phyloP scores from a whole-genome alignment of 2,888 invertebrate species.

The Drosophila fungiperda region DNA sequence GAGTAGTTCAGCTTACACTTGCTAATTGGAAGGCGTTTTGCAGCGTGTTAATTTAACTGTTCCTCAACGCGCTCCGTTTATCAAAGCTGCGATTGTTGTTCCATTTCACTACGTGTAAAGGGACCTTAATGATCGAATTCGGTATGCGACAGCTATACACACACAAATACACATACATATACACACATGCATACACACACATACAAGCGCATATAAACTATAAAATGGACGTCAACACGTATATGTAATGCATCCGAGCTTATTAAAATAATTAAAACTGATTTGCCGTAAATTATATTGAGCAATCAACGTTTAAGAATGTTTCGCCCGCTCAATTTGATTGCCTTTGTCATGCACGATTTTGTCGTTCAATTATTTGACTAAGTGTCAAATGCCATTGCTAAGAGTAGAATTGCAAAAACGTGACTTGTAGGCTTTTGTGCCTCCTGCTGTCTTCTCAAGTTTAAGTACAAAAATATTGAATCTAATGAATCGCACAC shows the following conservation, averaged over 20 bases:
- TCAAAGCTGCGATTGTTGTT: conserved; percentile 49
- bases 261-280: conserved; percentile 75
- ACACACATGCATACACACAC: background rate
- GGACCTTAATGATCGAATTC: conserved; percentile 15
- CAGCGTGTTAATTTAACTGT: conserved; percentile 31
- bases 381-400: conserved; percentile 32
- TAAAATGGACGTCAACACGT: conserved; percentile 58
- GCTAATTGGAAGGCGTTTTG: conserved; percentile 56
- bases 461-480: conserved; percentile 13
- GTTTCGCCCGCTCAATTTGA: conserved; percentile 31
- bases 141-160: background rate
- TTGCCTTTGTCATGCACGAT: conserved; percentile 50
- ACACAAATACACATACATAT: background rate
- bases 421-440: conserved; percentile 53
- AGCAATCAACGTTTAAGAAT: conserved; percentile 22
- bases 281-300: conserved; percentile 58
- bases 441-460: conserved; percentile 1
- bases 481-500: conserved; percentile 22
- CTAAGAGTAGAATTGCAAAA: conserved; percentile 35
- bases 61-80: conserved; percentile 50
- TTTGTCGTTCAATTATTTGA: conserved; percentile 64
- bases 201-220: conserved; percentile 21
- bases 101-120: conserved; percentile 33
- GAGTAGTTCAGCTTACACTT: conserved; percentile 11
- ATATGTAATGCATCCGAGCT: conserved; percentile 42